phyloP scores from a whole-genome alignment of 2,797 vertebrate species.

The Sternotherus odoratus region DNA sequence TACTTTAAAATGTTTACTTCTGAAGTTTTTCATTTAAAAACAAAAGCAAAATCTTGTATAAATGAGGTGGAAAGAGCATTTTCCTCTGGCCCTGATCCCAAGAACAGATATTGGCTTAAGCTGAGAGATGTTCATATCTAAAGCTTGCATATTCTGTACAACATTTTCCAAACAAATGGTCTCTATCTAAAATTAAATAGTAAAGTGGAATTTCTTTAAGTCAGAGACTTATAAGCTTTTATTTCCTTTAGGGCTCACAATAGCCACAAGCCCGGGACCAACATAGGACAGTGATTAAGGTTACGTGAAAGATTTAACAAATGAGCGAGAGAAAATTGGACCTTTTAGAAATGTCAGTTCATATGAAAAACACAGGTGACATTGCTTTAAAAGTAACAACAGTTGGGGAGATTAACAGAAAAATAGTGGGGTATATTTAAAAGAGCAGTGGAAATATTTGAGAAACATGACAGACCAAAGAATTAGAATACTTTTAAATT shows the following conservation, averaged over 20 bases:
- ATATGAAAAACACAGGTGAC: not conserved
- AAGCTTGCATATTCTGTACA: not conserved
- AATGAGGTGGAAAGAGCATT: not conserved
- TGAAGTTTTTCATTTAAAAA: not conserved
- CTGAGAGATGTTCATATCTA: not conserved
- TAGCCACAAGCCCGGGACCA: not conserved
- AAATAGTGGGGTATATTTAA: not conserved
- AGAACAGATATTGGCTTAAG: not conserved
- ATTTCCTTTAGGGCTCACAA: not conserved
- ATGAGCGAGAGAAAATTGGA: accelerated
- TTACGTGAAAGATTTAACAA: not conserved
- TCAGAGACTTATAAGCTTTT: not conserved
- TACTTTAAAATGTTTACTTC: not conserved
- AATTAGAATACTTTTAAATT: not conserved
- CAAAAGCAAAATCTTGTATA: not conserved
- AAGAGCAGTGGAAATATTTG: not conserved
- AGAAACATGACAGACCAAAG: not conserved
- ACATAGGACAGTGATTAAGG: not conserved
- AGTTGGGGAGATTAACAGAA: not conserved
- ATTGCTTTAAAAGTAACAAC: not conserved
- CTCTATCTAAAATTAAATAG: not conserved
- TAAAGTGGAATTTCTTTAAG: not conserved
- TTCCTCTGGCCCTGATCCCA: not conserved
- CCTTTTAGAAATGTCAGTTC: not conserved
- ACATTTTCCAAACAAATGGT: not conserved